Conservation (phyloP, 2,888 invertebrate genomes). For the Macropis europaea region DNA sequence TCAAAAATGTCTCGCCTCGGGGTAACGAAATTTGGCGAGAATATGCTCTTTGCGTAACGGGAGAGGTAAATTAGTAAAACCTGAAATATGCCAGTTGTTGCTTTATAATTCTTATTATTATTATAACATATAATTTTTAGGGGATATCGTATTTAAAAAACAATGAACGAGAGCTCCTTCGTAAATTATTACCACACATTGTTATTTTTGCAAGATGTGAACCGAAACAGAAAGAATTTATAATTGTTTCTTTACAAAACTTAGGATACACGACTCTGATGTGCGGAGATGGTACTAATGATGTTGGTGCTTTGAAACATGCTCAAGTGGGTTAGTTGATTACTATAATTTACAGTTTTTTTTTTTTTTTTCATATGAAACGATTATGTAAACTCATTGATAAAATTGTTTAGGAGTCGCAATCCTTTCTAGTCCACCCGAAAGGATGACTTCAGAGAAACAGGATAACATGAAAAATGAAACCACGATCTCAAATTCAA, state of each 20-base stretch:
- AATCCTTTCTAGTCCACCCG: conserved; percentile 88
- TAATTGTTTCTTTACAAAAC: conserved; percentile 93
- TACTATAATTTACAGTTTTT: neutral
- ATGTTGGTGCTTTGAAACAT: conserved; percentile 99
- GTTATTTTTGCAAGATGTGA: conserved; percentile 98
- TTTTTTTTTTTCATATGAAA: neutral
- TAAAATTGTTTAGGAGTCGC: conserved; percentile 86
- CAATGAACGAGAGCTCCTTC: conserved; percentile 84
- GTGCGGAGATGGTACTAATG: conserved; percentile 99
- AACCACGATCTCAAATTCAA: conserved; percentile 73
- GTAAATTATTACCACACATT: conserved; percentile 90
- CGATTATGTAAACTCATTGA: neutral
- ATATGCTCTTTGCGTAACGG: conserved; percentile 97
- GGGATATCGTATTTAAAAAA: conserved; percentile 87
- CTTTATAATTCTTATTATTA: neutral
- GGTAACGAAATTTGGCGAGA: conserved; percentile 84
- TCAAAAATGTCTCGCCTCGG: conserved; percentile 76
- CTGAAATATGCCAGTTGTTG: neutral
- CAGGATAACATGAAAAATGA: conserved; percentile 50
- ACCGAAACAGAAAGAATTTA: conserved; percentile 98
- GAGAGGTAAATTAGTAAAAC: conserved; percentile 83
- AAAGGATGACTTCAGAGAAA: conserved; percentile 68
- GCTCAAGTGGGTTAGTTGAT: conserved; percentile 89
- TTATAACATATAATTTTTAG: conserved; percentile 64
- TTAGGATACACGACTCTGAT: conserved; percentile 95